Base-by-base conservation (phyloP, 2,797 vertebrate genomes). In the Amniataba percoides region DNA sequence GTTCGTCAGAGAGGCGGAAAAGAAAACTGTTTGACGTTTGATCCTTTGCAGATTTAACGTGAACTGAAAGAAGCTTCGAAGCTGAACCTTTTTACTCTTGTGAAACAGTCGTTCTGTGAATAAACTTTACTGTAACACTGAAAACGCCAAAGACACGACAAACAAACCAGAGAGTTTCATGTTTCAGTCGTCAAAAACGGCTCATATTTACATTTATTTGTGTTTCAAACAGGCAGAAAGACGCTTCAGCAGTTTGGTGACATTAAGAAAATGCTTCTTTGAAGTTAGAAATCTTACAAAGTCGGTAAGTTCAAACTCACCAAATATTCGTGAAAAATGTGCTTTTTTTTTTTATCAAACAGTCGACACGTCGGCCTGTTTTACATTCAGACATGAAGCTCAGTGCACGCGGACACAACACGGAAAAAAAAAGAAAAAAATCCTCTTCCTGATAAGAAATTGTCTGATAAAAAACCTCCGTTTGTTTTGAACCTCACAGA, bases 191-290 rank as follows among this genome's bases (percentile, higher is more conserved):
- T 51, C 25, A 43, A 11, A 40, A 42, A 1, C 55, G 25, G 52
- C 46, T 48, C 16, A 70, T 14, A 40, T 58, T 66, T n/a, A 39
- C 7, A n/a, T 80, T 64, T 59, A 74, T 70, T 71, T 19, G 6
- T 8, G 25, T 46, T 55, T 66, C 40, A 46, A 61, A 69, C 63
- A 36, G 49, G n/a, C 2, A 67, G 49, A 71, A 53, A 0, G 14
- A 46, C 2, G 23, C 45, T 21, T 25, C 18, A 51, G 25, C 13
- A 23, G 4, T 46, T 42, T 21, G n/a, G n/a, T 55, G 36, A 69
- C 7, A 4, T 19, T 49, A 46, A 45, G 19, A 25, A 13, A 62
- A 4, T n/a, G 10, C 3, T 15, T 25, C 23, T 23, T 52, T 3
- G 1, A 34, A 23, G 19, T 23, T 39, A 36, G 25, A 71, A 65